Base-by-base conservation (phyloP, 2,888 invertebrate species). In the Luperina testacea region DNA sequence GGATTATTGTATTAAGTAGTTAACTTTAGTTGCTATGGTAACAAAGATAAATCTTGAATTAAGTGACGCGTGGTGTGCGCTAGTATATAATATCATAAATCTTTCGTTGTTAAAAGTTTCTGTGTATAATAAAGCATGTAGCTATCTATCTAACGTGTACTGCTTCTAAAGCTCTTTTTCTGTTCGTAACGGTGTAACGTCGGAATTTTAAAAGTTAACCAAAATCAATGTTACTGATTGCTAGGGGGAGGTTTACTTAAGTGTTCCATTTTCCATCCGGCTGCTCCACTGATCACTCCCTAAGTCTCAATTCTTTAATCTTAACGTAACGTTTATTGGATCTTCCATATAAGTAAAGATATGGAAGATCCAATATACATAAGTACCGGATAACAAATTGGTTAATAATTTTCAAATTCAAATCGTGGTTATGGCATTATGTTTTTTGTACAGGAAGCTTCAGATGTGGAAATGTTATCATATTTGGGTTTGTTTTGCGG, bases 141-240 rank as follows among this genome's bases (percentile, higher is more conserved):
- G 24, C 3, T 9, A 59, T n/a, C 1, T 59, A n/a, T n/a, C 11
- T n/a, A 59, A 1, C 17, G 17, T 63, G 17, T 17, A 32, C 7
- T 27, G 27, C n/a, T 27, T 8, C 20, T 20, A 27, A 42, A 45
- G 8, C 15, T 32, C 4, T 0, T 27, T 24, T 77, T 51, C 32
- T 32, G 20, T 61, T 85, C 84, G 51, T 13, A 48, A 68, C 86
- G 86, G 90, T 92, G 84, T 87, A 45, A 90, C 72, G 65, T 0
- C 11, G 51, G 72, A 65, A 67, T 24, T 74, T 80, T 76, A 71
- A 91, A 84, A 84, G 81, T 86, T 89, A 90, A 88, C 89, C 87
- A 83, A 87, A 89, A 91, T 89, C 80, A 89, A 91, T 92, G 88
- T 84, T 75, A 82, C 90, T 89, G 90, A 92, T 91, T 90, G 87